These are phyloP conservation scores for Acarapis woodi DNA, from an alignment of 1,140 invertebrate species.

Conservation along the genomic window DNA sequence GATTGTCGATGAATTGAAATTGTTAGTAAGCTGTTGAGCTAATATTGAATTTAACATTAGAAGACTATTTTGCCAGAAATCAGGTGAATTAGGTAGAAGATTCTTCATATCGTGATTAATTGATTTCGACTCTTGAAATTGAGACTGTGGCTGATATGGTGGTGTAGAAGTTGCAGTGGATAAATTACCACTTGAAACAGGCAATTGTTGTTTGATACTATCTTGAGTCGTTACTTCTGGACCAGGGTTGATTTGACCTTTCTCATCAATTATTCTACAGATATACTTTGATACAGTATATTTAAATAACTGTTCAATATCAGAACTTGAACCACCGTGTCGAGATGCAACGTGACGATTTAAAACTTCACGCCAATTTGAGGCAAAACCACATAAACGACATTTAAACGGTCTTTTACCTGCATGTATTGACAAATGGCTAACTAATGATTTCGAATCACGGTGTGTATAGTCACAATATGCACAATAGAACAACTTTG, in stretches of 20 bases:
- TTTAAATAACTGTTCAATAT: constrained; percentile 11
- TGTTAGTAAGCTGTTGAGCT: background rate
- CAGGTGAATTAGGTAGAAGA: too few species aligned
- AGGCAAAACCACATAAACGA: constrained; percentile 38
- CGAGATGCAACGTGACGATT: constrained; percentile 13
- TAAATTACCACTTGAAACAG: background rate
- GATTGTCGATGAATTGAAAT: too few species aligned
- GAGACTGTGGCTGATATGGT: too few species aligned
- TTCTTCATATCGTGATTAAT: too few species aligned
- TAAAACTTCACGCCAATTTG: constrained; percentile 48
- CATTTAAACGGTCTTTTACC: constrained; percentile 26
- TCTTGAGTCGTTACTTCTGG: background rate
- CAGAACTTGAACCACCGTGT: constrained; percentile 9
- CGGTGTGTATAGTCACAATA: constrained; percentile 23
- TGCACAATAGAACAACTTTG: constrained; percentile 13
- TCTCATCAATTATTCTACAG: constrained; percentile 3
- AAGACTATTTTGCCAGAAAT: too few species aligned
- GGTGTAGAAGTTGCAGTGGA: too few species aligned
- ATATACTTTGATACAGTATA: constrained; percentile 7
- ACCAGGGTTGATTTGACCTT: constrained; percentile 1
- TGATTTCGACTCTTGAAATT: too few species aligned
- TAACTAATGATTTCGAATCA: constrained; percentile 29
- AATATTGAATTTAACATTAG: too few species aligned
- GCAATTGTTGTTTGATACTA: background rate
- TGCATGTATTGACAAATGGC: constrained; percentile 18